Percentiles rank a stretch among this genome's conserved stretches.
phyloP scores from a whole-genome alignment of 1,140 invertebrate species.

The Eulimnadia texana region DNA sequence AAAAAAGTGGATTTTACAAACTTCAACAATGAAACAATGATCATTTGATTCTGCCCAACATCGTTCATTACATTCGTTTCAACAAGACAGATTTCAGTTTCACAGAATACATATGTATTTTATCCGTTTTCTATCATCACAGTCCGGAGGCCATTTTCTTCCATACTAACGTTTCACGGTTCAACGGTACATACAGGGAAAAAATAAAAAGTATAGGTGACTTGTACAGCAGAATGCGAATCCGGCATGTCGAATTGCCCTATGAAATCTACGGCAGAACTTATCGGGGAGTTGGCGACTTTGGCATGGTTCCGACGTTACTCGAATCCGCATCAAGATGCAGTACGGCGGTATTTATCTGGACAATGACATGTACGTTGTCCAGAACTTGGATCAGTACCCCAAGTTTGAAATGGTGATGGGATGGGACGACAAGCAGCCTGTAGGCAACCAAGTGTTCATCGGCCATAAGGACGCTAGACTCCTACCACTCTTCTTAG shows the following conservation, averaged over 20 bases:
- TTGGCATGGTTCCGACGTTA: conserved; percentile 29
- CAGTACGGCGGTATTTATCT: conserved; percentile 30
- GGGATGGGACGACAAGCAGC: conserved; percentile 27
- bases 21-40: conserved; percentile 18
- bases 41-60: conserved; percentile 22
- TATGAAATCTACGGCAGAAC: conserved; percentile 26
- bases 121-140: conserved; percentile 24
- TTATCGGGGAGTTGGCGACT: conserved; percentile 22
- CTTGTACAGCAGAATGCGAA: conserved; percentile 14
- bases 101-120: conserved; percentile 22
- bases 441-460: conserved; percentile 27
- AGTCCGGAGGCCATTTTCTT: conserved; percentile 21
- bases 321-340: conserved; percentile 26
- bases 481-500: conserved; percentile 25
- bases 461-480: conserved; percentile 25
- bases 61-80: conserved; percentile 25
- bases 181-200: conserved; percentile 23
- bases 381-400: conserved; percentile 28
- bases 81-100: conserved; percentile 21
- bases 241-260: conserved; percentile 18
- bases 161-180: conserved; percentile 19
- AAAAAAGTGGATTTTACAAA: neutral
- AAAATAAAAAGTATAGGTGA: conserved; percentile 16
- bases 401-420: conserved; percentile 29
- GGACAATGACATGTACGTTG: conserved; percentile 29